Evolutionary conservation across 2,888 invertebrate species (phyloP).

Genomic region (Drosophila kuntzei): DNA sequence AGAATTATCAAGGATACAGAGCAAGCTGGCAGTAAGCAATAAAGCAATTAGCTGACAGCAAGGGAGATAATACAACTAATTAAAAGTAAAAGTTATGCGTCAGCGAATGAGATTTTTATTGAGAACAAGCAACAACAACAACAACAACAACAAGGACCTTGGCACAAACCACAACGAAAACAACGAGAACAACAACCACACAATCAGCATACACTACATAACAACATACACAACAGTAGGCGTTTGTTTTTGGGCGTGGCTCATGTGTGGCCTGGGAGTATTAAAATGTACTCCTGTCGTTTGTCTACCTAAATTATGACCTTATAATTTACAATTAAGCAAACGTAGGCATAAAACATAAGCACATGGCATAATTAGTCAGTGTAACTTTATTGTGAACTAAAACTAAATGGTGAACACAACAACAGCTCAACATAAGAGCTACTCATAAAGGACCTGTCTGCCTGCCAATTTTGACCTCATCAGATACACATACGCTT

Average conservation of each 20-base stretch:
- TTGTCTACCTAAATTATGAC: conserved; percentile 64
- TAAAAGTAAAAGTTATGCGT: conserved; percentile 81
- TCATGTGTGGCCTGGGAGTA: conserved; percentile 66
- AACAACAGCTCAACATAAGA: conserved; percentile 30
- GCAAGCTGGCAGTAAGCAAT: conserved; percentile 54
- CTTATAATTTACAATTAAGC: conserved; percentile 78
- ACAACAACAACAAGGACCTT: conserved; percentile 23
- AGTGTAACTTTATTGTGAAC: conserved; percentile 59
- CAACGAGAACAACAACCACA: conserved; percentile 4
- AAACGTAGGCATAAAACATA: conserved; percentile 71
- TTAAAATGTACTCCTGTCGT: conserved; percentile 61
- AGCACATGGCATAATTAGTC: conserved; percentile 64
- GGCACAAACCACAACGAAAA: conserved; percentile 13
- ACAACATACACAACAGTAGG: not conserved
- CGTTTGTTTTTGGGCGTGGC: conserved; percentile 23
- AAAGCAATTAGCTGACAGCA: conserved; percentile 77
- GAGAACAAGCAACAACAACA: conserved; percentile 55
- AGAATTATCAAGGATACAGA: conserved; percentile 46
- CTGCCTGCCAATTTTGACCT: conserved; percentile 36
- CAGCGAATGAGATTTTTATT: conserved; percentile 80
- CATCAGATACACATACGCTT: conserved; percentile 48
- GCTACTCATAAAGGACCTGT: conserved; percentile 9
- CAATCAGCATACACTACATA: conserved; percentile 4
- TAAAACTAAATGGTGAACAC: conserved; percentile 56
- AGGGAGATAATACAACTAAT: conserved; percentile 81